Base-by-base conservation (phyloP, 2,888 invertebrate genomes). In the Nymphalis urticae region DNA sequence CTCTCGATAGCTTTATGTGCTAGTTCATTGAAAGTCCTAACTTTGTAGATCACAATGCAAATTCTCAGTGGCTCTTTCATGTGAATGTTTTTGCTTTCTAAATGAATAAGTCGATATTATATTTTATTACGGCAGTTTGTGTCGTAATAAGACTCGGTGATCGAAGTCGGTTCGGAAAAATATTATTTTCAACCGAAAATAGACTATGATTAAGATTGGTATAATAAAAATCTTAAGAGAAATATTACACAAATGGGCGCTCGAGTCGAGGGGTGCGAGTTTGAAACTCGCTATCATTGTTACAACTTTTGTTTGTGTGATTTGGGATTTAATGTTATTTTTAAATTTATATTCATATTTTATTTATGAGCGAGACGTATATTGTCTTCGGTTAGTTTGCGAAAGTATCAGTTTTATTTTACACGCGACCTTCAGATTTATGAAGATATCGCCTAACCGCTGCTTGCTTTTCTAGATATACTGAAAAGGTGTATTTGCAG, bases 41-140 rank as follows among this genome's bases (percentile, higher is more conserved):
- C 48, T 67, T 67, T 67, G 62, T 32, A 56, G 66, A 67, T 67
- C 56, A 54, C 56, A 54, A 67, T 67, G 66, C 21, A 62, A 67
- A 62, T 66, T 67, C 42, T 62, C 32, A 62, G 50, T 67, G 48
- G 54, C 56, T 58, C 13, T 27, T 47, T 56, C 27, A 56, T 48
- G 56, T 66, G 54, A 54, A 19, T 42, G 58, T 62, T 66, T 67
- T 62, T 62, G 56, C 51, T 47, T 42, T 27, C 66, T 54, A 27
- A 54, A 62, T 62, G 50, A 65, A 50, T 32, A n/a, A 48, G n/a
- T 58, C 48, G 60, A 56, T 48, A 48, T 62, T 56, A 32, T n/a
- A 62, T 56, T 66, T 66, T 61, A 50, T 67, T 67, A 36, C 21
- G 16, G 48, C 56, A 50, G 21, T 66, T 60, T 27, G 19, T 47